Base-by-base conservation (phyloP, 37 sponge, comb jelly and placozoan genomes). In the Mnemiopsis leidyi region DNA sequence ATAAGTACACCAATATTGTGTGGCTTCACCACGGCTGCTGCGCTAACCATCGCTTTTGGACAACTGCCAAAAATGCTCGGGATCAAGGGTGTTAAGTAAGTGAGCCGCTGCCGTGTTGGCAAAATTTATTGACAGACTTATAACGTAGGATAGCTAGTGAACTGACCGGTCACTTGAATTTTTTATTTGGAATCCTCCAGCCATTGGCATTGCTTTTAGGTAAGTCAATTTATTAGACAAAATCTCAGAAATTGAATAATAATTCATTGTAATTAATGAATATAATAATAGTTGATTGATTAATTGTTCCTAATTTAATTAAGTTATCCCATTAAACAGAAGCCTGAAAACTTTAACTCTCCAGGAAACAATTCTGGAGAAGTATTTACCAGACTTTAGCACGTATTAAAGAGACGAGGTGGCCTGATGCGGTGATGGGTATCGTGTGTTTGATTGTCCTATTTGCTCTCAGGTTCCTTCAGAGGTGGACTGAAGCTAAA, bases 361-460 rank as follows among this genome's bases (percentile, higher is more conserved):
- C 29, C 37, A 85, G 90, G 90, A 85, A 61, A 39, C 90, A 85
- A 25, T 85, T 85, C 67, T 85, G 90, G 90, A 40, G 36, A 29
- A 85, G 29, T 24, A 23, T 85, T 13, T 85, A 85, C 68, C 61
- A 85, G 3, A 85, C 90, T 23, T 85, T 85, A 0, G 0, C 48
- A 23, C 38, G 39, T 0, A 85, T 85, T 28, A 85, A 85, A 25
- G 3, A 26, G 5, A 85, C 90, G 21, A 38, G 90, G 26, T 85
- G 90, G 90, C 90, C 90, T 40, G 90, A 85, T 85, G 90, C 90
- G 7, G 90, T 85, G 24, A 9, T 85, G 26, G 90, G 90, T 23
- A 9, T 85, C 0, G 24, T 40, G 1, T 85, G 90, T 39, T 48
- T 85, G 67, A 38, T 85, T 13, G 23, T 85, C 0, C 90, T 85